Evolutionary conservation across 2,888 invertebrate species (phyloP).

Genomic region (Heliothis peltigera): DNA sequence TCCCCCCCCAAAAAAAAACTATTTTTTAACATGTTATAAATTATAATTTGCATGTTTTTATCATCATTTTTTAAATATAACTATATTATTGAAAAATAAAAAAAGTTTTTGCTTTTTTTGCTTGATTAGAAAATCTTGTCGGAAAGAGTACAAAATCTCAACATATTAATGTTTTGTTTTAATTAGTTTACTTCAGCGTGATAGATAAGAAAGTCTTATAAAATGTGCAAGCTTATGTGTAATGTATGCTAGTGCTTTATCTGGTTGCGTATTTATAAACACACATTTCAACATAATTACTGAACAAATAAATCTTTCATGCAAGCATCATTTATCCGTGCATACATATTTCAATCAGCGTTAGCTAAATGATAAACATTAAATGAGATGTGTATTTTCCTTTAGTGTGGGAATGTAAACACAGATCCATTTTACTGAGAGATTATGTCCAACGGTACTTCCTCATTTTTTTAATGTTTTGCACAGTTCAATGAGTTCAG

Average conservation of each 20-base stretch:
- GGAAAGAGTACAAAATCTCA: too few relatives aligned
- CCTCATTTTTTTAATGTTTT: not conserved
- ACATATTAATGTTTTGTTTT: too few relatives aligned
- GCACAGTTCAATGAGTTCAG: not conserved
- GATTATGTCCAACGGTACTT: not conserved
- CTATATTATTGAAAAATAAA: too few relatives aligned
- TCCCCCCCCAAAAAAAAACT: too few relatives aligned
- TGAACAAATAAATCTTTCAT: slow-evolving; percentile 1
- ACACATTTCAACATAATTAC: not conserved
- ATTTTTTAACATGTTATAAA: too few relatives aligned
- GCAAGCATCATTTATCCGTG: slow-evolving; percentile 1
- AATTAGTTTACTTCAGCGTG: too few relatives aligned
- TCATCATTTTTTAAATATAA: too few relatives aligned
- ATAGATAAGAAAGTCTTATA: not conserved
- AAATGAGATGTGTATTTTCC: slow-evolving; percentile 15
- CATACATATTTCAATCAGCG: slow-evolving; percentile 20
- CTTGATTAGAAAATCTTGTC: too few relatives aligned
- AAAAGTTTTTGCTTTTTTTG: too few relatives aligned
- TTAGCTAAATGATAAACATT: slow-evolving; percentile 4
- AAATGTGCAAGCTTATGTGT: not conserved
- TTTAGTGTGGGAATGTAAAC: slow-evolving; percentile 26
- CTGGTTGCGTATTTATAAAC: not conserved
- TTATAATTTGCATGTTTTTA: too few relatives aligned
- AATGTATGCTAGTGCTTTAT: not conserved
- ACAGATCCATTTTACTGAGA: slow-evolving; percentile 8